Conservation (phyloP, 2,113 vertebrate species). For the Laticauda colubrina region DNA sequence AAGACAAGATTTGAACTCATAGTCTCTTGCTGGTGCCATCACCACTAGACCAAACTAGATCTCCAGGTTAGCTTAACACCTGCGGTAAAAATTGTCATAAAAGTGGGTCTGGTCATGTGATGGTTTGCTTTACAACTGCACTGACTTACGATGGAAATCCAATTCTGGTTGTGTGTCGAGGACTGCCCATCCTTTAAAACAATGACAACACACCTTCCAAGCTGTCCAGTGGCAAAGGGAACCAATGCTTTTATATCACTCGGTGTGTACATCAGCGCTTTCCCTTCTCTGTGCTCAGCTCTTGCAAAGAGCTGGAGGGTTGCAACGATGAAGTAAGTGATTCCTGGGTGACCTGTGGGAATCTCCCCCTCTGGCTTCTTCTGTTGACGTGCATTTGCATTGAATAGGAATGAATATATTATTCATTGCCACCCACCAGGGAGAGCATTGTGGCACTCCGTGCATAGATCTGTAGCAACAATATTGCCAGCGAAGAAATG, state of each 20-base stretch:
- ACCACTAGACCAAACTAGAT: background rate
- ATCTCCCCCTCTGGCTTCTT: constrained; percentile 35
- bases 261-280: background rate
- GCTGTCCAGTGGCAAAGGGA: background rate
- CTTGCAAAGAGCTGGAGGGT: background rate
- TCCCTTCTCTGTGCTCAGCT: background rate
- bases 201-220: fast-evolving
- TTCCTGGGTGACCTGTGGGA: constrained; percentile 18
- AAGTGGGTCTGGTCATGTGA: background rate
- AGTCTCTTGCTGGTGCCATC: background rate
- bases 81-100: background rate
- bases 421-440: constrained; percentile 37
- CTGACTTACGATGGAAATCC: background rate
- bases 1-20: background rate
- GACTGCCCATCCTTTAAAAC: background rate
- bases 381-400: constrained; percentile 1
- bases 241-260: background rate
- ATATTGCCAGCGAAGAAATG: background rate
- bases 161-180: background rate
- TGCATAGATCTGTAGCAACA: background rate
- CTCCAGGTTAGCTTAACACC: background rate
- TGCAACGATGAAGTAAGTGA: background rate
- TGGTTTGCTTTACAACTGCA: background rate
- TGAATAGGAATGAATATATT: constrained; percentile 28
- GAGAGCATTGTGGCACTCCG: background rate